Percentiles rank a stretch among this genome's conserved stretches.
Conservation (phyloP, 2,113 vertebrate genomes). For the Ardeotis arabs region DNA sequence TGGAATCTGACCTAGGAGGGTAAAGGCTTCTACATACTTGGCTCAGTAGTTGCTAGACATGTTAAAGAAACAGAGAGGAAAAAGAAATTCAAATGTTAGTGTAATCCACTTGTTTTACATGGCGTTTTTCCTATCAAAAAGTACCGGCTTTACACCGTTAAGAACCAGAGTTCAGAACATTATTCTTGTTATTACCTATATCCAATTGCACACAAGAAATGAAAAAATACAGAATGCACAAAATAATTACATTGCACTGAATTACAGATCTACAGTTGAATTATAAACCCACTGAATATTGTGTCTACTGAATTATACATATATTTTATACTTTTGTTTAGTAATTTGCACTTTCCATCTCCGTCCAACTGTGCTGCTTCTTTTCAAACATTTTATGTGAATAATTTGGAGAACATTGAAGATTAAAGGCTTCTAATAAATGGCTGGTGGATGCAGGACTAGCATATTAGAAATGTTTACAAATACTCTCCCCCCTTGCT, state of each 20-base stretch:
- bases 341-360: neutral
- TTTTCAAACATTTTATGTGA: neutral
- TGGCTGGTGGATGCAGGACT: neutral
- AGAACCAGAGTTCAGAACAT: neutral
- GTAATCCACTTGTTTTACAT: neutral
- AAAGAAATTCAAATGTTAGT: neutral
- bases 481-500: neutral
- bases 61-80: conserved; percentile 30
- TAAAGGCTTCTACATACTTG: conserved; percentile 26
- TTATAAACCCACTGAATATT: conserved; percentile 6
- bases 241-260: conserved; percentile 18
- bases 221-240: neutral
- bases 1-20: conserved; percentile 54
- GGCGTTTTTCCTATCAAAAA: neutral
- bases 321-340: neutral
- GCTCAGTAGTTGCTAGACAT: conserved; percentile 55
- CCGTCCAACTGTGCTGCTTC: neutral
- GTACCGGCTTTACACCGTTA: neutral
- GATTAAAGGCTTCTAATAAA: conserved; percentile 13
- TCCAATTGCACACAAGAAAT: neutral
- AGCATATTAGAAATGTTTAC: neutral
- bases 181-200: neutral
- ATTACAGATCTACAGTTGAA: neutral
- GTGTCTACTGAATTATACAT: neutral
- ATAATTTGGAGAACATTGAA: neutral